These are phyloP conservation scores for Euborellia annulipes DNA, from an alignment of 1,140 invertebrate genomes.

Conservation along the genomic window DNA sequence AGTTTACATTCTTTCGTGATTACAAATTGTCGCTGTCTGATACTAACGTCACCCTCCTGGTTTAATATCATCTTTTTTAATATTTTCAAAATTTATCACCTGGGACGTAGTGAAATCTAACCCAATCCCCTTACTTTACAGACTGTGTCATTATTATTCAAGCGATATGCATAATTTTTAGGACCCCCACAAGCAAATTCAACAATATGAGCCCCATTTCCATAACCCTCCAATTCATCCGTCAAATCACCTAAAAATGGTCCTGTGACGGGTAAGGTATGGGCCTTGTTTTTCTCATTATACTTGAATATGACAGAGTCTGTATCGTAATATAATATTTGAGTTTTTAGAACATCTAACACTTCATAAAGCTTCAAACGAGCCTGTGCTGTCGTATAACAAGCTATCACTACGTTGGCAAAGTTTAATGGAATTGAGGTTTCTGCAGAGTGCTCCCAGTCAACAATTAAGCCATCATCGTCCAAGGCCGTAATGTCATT, in stretches of 20 bases:
- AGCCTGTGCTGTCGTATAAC: background rate
- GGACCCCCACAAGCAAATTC: background rate
- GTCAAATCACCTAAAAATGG: background rate
- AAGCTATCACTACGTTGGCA: background rate
- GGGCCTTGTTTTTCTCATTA: background rate
- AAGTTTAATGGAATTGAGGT: background rate
- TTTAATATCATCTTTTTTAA: too few species aligned
- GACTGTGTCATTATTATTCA: too few species aligned
- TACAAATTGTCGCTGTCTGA: too few species aligned
- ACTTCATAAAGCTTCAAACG: background rate
- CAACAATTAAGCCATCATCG: background rate
- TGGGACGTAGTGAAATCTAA: too few species aligned
- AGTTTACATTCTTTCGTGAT: too few species aligned
- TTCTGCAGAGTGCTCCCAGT: background rate
- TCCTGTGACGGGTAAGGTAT: background rate
- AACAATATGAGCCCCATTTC: background rate
- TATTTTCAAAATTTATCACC: too few species aligned
- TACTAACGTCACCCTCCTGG: too few species aligned
- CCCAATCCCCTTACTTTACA: too few species aligned
- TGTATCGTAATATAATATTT: background rate
- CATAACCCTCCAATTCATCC: background rate
- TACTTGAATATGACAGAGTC: background rate
- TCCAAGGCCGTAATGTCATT: background rate
- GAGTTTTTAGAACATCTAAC: background rate
- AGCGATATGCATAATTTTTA: constrained; percentile 2